Evolutionary conservation across 2,888 invertebrate genomes (phyloP).

Genomic region (Heliconius erato): DNA sequence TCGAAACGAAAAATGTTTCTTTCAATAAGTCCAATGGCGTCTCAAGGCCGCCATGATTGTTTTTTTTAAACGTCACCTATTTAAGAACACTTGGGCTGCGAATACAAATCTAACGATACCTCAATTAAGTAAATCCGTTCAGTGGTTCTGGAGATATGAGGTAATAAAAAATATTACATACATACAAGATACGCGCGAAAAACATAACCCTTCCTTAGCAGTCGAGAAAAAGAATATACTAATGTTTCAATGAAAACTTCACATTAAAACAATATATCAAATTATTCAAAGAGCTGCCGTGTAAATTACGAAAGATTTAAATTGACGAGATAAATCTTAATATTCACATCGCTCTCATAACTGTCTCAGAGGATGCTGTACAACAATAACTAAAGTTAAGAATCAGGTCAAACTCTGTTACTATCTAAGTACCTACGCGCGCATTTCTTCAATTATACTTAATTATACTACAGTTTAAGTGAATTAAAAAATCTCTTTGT

Average conservation of each 20-base stretch:
- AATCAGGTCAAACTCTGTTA: neutral
- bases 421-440: neutral
- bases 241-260: neutral
- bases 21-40: no score
- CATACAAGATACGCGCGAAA: no score
- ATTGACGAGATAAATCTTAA: constrained; percentile 13
- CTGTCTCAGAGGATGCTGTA: neutral
- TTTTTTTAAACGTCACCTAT: no score
- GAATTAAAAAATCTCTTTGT: neutral
- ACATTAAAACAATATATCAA: neutral
- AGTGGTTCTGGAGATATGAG: no score
- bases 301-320: neutral
- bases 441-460: constrained; percentile 3
- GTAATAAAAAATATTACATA: no score
- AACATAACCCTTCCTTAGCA: no score
- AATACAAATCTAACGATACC: no score
- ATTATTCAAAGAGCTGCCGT: neutral
- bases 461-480: neutral
- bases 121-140: no score
- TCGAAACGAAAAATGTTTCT: no score
- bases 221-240: no score
- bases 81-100: no score
- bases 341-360: constrained; percentile 8
- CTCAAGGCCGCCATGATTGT: no score
- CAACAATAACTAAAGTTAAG: neutral